These are phyloP conservation scores for Hermaeophaga mercurialis DNA, from an alignment of 2,888 invertebrate species.

Conservation along the genomic window DNA sequence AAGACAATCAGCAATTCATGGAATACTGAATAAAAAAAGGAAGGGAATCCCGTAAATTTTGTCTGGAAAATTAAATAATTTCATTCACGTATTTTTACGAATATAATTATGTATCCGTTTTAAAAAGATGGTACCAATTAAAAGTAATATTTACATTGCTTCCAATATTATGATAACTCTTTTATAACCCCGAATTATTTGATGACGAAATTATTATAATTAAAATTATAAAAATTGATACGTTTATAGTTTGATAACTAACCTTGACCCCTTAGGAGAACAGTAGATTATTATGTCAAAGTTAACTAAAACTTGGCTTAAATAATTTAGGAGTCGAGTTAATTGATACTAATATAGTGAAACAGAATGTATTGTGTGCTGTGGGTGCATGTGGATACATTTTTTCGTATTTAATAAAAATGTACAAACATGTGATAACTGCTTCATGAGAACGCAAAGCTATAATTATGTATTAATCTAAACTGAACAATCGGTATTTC, in stretches of 20 bases:
- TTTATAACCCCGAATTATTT: constrained; percentile 1
- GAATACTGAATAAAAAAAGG: no score
- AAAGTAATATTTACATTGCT: not conserved
- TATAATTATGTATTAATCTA: constrained; percentile 8
- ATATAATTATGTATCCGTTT: no score
- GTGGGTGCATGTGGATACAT: not conserved
- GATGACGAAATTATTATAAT: not conserved
- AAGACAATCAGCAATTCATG: no score
- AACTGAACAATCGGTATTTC: constrained; percentile 12
- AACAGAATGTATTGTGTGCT: constrained; percentile 3
- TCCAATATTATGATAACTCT: constrained; percentile 1
- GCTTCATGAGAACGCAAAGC: constrained; percentile 15
- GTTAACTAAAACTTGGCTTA: not conserved
- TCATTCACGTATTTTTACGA: no score
- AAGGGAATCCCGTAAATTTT: no score
- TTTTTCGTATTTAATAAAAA: not conserved
- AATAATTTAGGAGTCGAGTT: not conserved
- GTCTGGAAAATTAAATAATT: no score
- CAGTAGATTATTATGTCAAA: constrained; percentile 1
- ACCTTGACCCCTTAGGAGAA: constrained; percentile 9
- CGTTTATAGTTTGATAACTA: constrained; percentile 1
- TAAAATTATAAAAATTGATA: constrained; percentile 9
- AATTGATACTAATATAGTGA: constrained; percentile 3
- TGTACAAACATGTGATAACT: not conserved
- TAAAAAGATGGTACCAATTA: no score